Evolutionary conservation across 2,113 vertebrate genomes (phyloP), one percentile per base, ranked within the genome.

Genomic region (Lophius piscatorius): DNA sequence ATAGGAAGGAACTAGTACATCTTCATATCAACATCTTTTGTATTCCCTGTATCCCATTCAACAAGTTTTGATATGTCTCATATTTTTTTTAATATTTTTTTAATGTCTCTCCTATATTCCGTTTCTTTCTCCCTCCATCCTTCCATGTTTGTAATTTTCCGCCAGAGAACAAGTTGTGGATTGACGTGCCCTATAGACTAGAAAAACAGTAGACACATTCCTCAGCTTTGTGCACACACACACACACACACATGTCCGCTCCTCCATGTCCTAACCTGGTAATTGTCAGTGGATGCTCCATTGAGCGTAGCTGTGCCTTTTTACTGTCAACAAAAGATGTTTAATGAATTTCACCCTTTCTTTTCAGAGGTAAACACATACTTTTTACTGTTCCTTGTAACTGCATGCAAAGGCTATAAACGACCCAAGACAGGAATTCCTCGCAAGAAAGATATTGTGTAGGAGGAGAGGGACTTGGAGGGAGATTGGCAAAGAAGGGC

Each of bases 291-390:
- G 1, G 17, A 7, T 22, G 33, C n/a, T 66, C 28, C 54, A 46
- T 47, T 6, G 21, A 62, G 50, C 54, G 14, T 55, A 35, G 47
- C 59, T 33, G 1, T 6, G 24, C 16, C 48, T 62, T 78, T 74
- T 81, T 68, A 50, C 59, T 11, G 51, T 74, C 59, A 64, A 78
- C 74, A 84, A 74, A 84, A 67, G 81, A 63, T 54, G 62, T 64
- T 69, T 67, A 41, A 75, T 76, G 63, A 78, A 78, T 87, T 78
- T 81, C 69, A 48, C 63, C 60, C 60, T 14, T 63, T 71, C 55
- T 42, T 29, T 68, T 54, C n/a, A 4, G 57, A 70, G 34, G 63
- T 73, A 80, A 78, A 83, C 61, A 78, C 1, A 1, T 36, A 2
- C 17, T 29, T 58, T 80, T 84, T 76, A 87, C 60, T 63, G 69